phyloP scores from a whole-genome alignment of 2,113 vertebrate species.

The Hydrolagus affinis region DNA sequence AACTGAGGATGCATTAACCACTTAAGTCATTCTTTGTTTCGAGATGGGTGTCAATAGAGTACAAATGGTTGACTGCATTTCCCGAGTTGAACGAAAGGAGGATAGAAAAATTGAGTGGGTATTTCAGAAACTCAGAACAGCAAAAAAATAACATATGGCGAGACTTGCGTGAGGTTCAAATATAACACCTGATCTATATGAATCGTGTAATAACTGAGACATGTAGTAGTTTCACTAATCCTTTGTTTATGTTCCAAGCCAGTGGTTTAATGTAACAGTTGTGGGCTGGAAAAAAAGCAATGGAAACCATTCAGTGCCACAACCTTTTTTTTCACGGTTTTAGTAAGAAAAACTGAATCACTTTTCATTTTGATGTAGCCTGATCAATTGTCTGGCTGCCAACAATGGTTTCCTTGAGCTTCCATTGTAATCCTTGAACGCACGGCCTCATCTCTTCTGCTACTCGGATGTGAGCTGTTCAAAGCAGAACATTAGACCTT shows the following conservation, averaged over 20 bases:
- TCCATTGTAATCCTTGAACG: not conserved
- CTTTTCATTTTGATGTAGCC: not conserved
- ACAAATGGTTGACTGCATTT: not conserved
- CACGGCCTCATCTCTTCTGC: not conserved
- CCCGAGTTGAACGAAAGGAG: not conserved
- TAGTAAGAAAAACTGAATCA: not conserved
- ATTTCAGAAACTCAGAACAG: not conserved
- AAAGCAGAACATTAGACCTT: too few species aligned
- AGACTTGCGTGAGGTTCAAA: too few species aligned
- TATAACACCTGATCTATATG: too few species aligned
- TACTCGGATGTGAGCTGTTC: not conserved
- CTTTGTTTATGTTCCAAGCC: not conserved
- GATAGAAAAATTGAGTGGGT: conserved; percentile 3
- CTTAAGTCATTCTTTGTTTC: not conserved
- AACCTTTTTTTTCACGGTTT: not conserved
- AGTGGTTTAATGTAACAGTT: not conserved
- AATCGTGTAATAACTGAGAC: too few species aligned
- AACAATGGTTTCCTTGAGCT: not conserved
- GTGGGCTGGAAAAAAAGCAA: not conserved
- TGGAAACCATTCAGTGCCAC: not conserved
- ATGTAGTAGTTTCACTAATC: too few species aligned
- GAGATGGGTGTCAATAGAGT: not conserved
- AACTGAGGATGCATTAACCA: not conserved
- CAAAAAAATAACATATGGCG: too few species aligned
- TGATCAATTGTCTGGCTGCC: not conserved